A percentile compares a stretch with the other conserved stretches of the same genome.
phyloP scores from a whole-genome alignment of 2,888 invertebrate species.

The Nephrotoma appendiculata region DNA sequence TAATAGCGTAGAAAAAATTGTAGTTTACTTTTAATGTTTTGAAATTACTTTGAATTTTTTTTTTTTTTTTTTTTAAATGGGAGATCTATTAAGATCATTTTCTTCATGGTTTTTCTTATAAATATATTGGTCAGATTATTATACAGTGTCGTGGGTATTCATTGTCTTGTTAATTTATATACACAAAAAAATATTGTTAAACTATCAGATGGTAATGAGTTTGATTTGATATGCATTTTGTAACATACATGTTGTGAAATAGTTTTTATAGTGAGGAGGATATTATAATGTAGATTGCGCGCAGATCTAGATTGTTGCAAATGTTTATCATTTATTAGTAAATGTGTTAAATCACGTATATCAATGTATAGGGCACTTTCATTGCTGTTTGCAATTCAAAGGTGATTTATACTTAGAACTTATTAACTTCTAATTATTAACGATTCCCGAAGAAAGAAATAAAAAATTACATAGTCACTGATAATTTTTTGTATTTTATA shows the following conservation, averaged over 20 bases:
- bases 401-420: too few relatives aligned
- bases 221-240: not conserved
- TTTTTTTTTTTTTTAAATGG: not conserved
- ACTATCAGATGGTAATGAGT: not conserved
- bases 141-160: not conserved
- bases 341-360: too few relatives aligned
- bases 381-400: too few relatives aligned
- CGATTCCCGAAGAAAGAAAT: too few relatives aligned
- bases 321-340: too few relatives aligned
- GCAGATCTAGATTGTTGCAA: too few relatives aligned
- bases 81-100: not conserved
- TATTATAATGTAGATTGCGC: too few relatives aligned
- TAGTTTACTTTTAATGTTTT: not conserved
- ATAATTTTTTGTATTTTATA: too few relatives aligned
- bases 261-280: not conserved
- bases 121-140: not conserved
- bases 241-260: not conserved
- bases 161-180: not conserved
- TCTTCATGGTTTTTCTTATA: not conserved
- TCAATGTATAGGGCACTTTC: too few relatives aligned
- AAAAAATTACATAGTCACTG: too few relatives aligned
- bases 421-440: too few relatives aligned
- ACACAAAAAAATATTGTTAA: not conserved
- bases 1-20: constrained; percentile 1
- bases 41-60: not conserved